Conservation (phyloP, 2,888 invertebrate genomes). For the Plagodis dolabraria region DNA sequence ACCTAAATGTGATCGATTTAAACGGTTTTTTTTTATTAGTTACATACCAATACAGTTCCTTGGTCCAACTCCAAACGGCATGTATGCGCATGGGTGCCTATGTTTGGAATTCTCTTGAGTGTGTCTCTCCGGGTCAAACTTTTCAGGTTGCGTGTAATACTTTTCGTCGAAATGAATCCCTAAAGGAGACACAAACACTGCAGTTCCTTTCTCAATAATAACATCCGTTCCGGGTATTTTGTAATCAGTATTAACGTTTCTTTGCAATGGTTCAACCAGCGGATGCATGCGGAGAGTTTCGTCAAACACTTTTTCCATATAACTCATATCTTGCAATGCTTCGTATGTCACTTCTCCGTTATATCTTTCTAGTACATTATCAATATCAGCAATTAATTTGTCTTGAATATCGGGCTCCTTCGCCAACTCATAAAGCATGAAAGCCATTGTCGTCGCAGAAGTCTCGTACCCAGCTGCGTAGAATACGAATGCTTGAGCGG, state of each 20-base stretch:
- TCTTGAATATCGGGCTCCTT: slow-evolving; percentile 63
- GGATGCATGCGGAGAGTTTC: slow-evolving; percentile 74
- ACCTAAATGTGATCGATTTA: background rate
- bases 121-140: slow-evolving; percentile 50
- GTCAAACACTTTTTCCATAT: slow-evolving; percentile 63
- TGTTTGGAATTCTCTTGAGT: slow-evolving; percentile 49
- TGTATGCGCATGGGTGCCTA: slow-evolving; percentile 60
- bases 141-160: slow-evolving; percentile 71
- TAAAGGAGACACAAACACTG: slow-evolving; percentile 54
- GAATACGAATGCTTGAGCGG: slow-evolving; percentile 71
- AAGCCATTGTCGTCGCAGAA: slow-evolving; percentile 65
- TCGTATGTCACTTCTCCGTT: slow-evolving; percentile 64
- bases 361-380: slow-evolving; percentile 49
- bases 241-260: slow-evolving; percentile 58
- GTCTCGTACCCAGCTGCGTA: slow-evolving; percentile 76
- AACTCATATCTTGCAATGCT: slow-evolving; percentile 60
- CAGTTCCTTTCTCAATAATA: slow-evolving; percentile 55
- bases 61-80: slow-evolving; percentile 72
- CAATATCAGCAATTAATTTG: slow-evolving; percentile 56
- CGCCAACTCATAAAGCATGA: slow-evolving; percentile 61
- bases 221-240: slow-evolving; percentile 60
- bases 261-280: slow-evolving; percentile 62
- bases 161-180: slow-evolving; percentile 70
- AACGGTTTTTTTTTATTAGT: too few relatives aligned
- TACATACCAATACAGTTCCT: slow-evolving; percentile 71